Conservation (phyloP, 2,888 invertebrate species). For the Agonopterix arenella region DNA sequence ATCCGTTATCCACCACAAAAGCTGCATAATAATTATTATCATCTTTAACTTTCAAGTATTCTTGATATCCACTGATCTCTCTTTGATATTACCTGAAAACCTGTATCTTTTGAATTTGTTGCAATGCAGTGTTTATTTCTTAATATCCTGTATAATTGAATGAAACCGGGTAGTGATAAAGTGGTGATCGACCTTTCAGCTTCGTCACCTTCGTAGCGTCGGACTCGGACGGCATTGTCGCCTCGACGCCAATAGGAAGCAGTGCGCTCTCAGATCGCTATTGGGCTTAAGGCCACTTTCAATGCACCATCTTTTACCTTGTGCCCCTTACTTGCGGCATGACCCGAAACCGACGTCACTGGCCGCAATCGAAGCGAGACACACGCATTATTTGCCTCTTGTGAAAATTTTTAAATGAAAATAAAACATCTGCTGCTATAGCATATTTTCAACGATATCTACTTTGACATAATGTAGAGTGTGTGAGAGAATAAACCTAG, state of each 20-base stretch:
- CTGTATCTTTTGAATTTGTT: background rate
- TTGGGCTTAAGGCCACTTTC: constrained; percentile 75
- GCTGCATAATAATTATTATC: too few species aligned
- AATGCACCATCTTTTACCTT: constrained; percentile 78
- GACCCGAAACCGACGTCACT: constrained; percentile 53
- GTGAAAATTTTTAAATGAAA: too few species aligned
- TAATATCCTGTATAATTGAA: constrained; percentile 8
- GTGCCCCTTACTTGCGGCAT: constrained; percentile 67
- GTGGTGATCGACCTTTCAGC: constrained; percentile 56
- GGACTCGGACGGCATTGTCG: constrained; percentile 64
- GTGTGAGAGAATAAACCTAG: too few species aligned
- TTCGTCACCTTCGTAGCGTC: constrained; percentile 62
- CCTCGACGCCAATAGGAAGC: constrained; percentile 74
- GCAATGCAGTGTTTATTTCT: background rate
- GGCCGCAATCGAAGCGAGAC: constrained; percentile 20
- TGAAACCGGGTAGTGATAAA: constrained; percentile 29
- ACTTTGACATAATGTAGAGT: too few species aligned
- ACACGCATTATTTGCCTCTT: too few species aligned
- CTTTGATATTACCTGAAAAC: too few species aligned
- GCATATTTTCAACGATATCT: too few species aligned
- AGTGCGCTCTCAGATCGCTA: constrained; percentile 67
- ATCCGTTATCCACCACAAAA: background rate
- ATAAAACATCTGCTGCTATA: too few species aligned
- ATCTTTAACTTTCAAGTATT: too few species aligned
- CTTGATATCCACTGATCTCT: too few species aligned